phyloP scores from a whole-genome alignment of 2,797 vertebrate genomes.

The Acropternis orthonyx region DNA sequence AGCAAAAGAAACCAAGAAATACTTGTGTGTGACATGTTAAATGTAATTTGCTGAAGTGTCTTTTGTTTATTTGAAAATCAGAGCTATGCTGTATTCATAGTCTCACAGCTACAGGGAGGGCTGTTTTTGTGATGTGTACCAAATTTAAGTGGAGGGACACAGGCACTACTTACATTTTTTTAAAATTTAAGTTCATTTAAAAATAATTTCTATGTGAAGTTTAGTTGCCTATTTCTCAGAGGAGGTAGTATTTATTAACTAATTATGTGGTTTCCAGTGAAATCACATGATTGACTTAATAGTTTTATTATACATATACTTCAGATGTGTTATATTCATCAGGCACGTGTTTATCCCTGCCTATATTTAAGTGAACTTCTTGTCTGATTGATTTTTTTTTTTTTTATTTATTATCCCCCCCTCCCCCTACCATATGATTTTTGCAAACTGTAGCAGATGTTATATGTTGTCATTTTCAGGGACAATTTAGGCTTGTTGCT shows the following conservation, averaged over 20 bases:
- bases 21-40: neutral
- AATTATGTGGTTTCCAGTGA: neutral
- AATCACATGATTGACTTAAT: neutral
- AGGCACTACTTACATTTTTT: neutral
- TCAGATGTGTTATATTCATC: neutral
- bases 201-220: neutral
- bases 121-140: neutral
- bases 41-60: neutral
- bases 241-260: neutral
- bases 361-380: neutral
- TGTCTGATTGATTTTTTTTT: neutral
- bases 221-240: neutral
- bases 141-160: neutral
- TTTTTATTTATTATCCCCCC: too few relatives aligned
- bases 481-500: neutral
- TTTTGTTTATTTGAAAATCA: neutral
- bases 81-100: neutral
- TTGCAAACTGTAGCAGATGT: neutral
- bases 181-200: neutral
- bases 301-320: neutral
- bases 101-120: neutral
- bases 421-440: accelerated
- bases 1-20: neutral
- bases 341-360: neutral
- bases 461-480: neutral